phyloP scores from a whole-genome alignment of 2,113 vertebrate genomes.

The Felis catus region F.catus_Fca126_mat1.0 CM031419.1:127574001-127574500 shows the following conservation, averaged over 20 bases:
- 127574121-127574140: background rate
- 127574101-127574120: conserved; percentile 26
- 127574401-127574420: background rate
- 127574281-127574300: conserved; percentile 37
- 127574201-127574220: conserved; percentile 3
- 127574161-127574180: background rate
- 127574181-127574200: background rate
- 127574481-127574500: conserved; percentile 64
- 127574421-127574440: background rate
- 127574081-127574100: background rate
- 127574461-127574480: conserved; percentile 71
- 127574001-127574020: conserved; percentile 20
- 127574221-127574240: conserved; percentile 8
- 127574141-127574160: background rate
- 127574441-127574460: conserved; percentile 37
- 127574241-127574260: conserved; percentile 9
- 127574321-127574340: conserved; percentile 22
- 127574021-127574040: background rate
- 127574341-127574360: conserved; percentile 3
- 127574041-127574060: conserved; percentile 21
- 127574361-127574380: conserved; percentile 33
- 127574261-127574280: background rate
- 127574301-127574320: conserved; percentile 2
- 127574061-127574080: background rate
- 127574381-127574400: background rate